Percentiles rank a stretch among this genome's conserved stretches.
phyloP scores from a whole-genome alignment of 2,113 vertebrate genomes.

The Setophaga petechia region DNA sequence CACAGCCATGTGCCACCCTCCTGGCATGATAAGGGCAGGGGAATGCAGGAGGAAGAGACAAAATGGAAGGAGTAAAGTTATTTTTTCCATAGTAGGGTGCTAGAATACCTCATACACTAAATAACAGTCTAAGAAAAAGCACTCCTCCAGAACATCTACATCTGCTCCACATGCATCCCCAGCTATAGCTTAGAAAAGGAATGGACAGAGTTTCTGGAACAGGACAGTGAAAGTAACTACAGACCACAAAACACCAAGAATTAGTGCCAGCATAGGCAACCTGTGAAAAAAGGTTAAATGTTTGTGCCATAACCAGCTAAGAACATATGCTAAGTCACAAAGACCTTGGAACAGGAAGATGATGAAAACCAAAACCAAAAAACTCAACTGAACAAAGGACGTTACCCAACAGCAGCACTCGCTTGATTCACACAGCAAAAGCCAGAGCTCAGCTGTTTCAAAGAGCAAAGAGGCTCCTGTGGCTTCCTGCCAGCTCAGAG shows the following conservation, averaged over 20 bases:
- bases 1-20: not conserved
- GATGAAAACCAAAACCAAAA: not conserved
- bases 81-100: not conserved
- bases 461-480: not conserved
- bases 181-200: not conserved
- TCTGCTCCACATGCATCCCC: not conserved
- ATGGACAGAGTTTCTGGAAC: not conserved
- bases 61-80: not conserved
- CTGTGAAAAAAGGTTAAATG: not conserved
- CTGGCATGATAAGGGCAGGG: not conserved
- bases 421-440: not conserved
- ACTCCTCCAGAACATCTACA: not conserved
- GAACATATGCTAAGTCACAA: not conserved
- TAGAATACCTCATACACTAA: not conserved
- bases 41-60: not conserved
- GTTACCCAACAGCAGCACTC: not conserved
- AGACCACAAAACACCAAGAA: not conserved
- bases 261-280: not conserved
- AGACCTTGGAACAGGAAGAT: not conserved
- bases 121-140: not conserved
- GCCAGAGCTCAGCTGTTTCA: not conserved
- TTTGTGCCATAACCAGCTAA: not conserved
- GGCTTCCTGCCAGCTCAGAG: not conserved
- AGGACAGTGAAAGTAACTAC: not conserved
- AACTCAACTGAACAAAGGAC: not conserved